Evolutionary conservation across 2,888 invertebrate genomes (phyloP).

Genomic region (Polietes domitor): DNA sequence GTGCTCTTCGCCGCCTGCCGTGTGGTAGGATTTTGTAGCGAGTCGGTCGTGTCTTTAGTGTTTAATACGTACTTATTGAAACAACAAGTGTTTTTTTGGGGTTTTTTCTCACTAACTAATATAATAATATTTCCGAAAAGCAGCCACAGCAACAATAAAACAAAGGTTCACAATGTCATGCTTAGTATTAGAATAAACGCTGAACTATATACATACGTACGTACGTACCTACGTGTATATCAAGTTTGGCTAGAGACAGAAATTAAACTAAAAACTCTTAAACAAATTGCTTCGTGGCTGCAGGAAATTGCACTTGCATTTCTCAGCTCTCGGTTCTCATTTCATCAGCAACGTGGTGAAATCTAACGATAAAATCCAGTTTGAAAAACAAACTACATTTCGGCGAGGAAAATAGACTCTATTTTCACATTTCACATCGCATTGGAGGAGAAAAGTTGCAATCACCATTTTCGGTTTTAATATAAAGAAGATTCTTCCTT

Average conservation of each 20-base stretch:
- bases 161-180: slow-evolving; percentile 7
- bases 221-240: no score
- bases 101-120: not conserved
- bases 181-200: not conserved
- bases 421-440: not conserved
- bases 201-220: no score
- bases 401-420: not conserved
- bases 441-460: not conserved
- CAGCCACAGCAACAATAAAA: not conserved
- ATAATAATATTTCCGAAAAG: not conserved
- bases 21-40: not conserved
- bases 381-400: not conserved
- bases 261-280: no score
- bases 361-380: slow-evolving; percentile 12
- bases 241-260: no score
- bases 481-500: slow-evolving; percentile 23
- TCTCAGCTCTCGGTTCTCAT: no score
- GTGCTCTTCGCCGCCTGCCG: slow-evolving; percentile 6
- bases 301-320: no score
- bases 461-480: slow-evolving; percentile 6
- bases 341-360: not conserved
- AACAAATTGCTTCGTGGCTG: no score
- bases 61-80: slow-evolving; percentile 30
- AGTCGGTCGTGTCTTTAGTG: slow-evolving; percentile 18
- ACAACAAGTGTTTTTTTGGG: slow-evolving; percentile 38